Conservation (phyloP, 2,113 vertebrate species). For the Odocoileus hemionus region DNA sequence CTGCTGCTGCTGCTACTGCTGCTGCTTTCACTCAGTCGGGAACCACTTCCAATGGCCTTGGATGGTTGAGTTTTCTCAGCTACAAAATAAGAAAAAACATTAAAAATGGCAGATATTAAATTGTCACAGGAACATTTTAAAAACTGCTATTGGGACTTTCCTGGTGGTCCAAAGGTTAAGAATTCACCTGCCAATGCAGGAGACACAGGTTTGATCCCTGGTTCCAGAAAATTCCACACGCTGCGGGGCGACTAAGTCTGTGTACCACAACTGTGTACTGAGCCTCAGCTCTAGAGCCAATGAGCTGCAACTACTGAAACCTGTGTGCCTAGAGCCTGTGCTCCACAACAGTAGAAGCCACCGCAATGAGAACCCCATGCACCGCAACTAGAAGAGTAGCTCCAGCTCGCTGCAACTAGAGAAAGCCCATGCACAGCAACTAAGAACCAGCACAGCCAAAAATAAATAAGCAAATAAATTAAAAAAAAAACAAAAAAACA, state of each 20-base stretch:
- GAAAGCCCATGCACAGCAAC: not conserved
- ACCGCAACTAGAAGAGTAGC: not conserved
- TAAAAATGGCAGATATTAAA: not conserved
- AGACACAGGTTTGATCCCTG: not conserved
- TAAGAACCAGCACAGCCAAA: not conserved
- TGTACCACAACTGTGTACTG: not conserved
- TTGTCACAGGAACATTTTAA: not conserved
- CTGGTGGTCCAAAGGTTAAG: not conserved
- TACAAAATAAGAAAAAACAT: slow-evolving; percentile 58
- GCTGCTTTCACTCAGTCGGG: slow-evolving; percentile 83
- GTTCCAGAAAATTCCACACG: not conserved
- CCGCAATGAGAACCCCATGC: not conserved
- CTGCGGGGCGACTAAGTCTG: not conserved
- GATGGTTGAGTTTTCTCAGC: slow-evolving; percentile 57
- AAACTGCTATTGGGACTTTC: not conserved
- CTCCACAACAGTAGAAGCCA: not conserved
- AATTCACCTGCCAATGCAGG: not conserved
- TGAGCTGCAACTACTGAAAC: not conserved
- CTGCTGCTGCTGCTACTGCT: slow-evolving; percentile 75
- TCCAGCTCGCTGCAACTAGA: not conserved
- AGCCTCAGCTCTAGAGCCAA: not conserved
- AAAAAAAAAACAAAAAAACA: not conserved
- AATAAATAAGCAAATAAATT: not conserved
- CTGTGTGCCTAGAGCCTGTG: not conserved
- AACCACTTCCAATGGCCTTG: slow-evolving; percentile 47